Base-by-base conservation (phyloP, 1,140 invertebrate genomes). In the Diorhabda carinulata region DNA sequence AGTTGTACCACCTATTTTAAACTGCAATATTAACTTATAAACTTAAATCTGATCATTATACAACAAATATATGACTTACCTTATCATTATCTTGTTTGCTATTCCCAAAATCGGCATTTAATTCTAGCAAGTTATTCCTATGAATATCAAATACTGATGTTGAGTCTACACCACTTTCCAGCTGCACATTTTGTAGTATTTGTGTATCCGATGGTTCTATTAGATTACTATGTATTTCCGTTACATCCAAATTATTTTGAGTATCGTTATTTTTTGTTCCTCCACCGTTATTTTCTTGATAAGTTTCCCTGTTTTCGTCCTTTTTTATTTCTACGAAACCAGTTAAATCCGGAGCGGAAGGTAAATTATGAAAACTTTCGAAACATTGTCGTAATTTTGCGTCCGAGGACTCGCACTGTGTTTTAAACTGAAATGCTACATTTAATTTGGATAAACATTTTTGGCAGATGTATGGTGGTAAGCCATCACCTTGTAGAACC, bases 391-490 rank as follows among this genome's bases (percentile, higher is more conserved):
- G 80, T 45, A 89, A 73, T 67, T 87, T 82, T 41, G 86, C 76
- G 78, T 89, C 87, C 2, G 87, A 86, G 64, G 83, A 86, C 77
- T 89, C 87, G 76, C 86, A 89, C 68, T 87, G 85, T 70, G 87
- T 86, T 77, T 89, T 89, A 68, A 89, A 89, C 74, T 89, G 87
- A 76, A 87, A 89, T 6, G 88, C 87, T 8, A 88, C 82, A 42
- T 88, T 87, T 45, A 89, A 74, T 60, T 87, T 84, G 58, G 88
- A 87, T 4, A 88, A 82, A 72, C 88, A 89, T 71, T 87, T 88
- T 67, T 87, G 88, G 66, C 88, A 89, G 62, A 89, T 87, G 67
- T 86, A 85, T 43, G 86, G 82, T 1, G 88, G 87, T 44, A 89
- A 72, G n/a, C 87, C 87, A 81, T 89, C 88, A 61, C 83, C 84